Base-by-base conservation (phyloP, 2,888 invertebrate genomes). In the Ectobius pallidus region DNA sequence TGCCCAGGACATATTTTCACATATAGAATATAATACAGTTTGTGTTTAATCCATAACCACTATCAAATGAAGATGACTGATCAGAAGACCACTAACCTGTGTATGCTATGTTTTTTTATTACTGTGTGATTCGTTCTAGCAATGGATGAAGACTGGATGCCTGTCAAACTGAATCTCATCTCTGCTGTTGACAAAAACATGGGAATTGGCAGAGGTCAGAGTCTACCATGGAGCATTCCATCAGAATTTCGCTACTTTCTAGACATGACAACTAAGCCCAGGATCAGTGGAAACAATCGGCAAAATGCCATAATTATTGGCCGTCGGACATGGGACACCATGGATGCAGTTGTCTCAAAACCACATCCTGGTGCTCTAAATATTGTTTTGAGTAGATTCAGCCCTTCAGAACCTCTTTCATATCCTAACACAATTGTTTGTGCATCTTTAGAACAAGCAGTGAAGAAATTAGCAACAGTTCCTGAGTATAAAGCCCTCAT, bases 251-350 rank as follows among this genome's bases (percentile, higher is more conserved):
- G 49, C 34, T 71, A 71, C 52, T 71, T 71, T 32, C 34, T 44
- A n/a, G 52, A 62, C 2, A 63, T 71, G 63, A 71, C 71, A 18
- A 34, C 71, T 7, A 63, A 52, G 49, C 34, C 63, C 4, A 27
- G 65, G 4, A 7, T 20, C 1, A 46, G 11, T 4, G 34, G 46
- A 18, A 25, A 2, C 1, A 42, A 62, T 44, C 6, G 42, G 18
- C 71, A 63, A 18, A 71, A 71, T 65, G 71, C 71, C 4, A 44
- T 71, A n/a, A 63, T 71, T 14, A 46, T 71, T n/a, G 71, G 71
- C 30, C 62, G 52, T 16, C 62, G 49, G 4, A 71, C 63, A n/a
- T 71, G 71, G 71, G 71, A 71, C 20, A 63, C 71, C 0, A 71
- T 71, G 71, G 71, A 71, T 22, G 25, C 34, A 22, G 39, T 71